Evolutionary conservation across 2,797 vertebrate species (phyloP).

Genomic region (Acanthis flammea): DNA sequence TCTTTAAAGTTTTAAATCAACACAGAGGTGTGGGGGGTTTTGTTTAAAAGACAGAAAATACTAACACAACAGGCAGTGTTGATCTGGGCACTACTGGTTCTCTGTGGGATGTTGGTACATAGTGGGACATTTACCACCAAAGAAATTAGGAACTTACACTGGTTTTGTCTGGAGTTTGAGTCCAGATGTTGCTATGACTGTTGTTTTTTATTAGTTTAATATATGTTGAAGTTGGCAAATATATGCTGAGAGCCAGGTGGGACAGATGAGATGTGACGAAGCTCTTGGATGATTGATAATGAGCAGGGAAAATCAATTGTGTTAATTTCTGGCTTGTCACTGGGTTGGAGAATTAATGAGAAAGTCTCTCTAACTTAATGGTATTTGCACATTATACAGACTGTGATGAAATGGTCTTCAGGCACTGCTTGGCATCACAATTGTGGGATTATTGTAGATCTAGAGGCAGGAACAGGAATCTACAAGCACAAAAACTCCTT

Average conservation of each 20-base stretch:
- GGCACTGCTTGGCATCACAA: constrained; percentile 58
- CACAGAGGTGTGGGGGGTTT: background rate
- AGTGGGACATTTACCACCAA: background rate
- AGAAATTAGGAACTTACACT: background rate
- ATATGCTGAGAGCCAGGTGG: constrained; percentile 67
- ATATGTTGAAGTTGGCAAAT: constrained; percentile 46
- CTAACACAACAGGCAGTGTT: background rate
- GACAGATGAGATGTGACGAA: constrained; percentile 74
- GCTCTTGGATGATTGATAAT: constrained; percentile 79
- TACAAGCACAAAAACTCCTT: constrained; percentile 20
- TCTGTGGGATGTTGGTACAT: background rate
- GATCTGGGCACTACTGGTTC: background rate
- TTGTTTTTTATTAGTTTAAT: constrained; percentile 70
- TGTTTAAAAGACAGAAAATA: background rate
- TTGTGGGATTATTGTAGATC: constrained; percentile 15
- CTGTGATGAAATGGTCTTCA: constrained; percentile 74
- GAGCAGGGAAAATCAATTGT: constrained; percentile 79
- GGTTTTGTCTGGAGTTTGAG: background rate
- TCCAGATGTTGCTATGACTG: background rate
- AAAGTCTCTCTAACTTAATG: constrained; percentile 77
- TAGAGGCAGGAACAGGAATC: background rate
- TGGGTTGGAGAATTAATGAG: constrained; percentile 77
- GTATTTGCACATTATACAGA: constrained; percentile 78
- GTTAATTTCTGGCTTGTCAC: constrained; percentile 80
- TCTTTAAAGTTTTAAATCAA: background rate